Conservation (phyloP, 2,113 vertebrate species). For the Thamnaconus septentrionalis region DNA sequence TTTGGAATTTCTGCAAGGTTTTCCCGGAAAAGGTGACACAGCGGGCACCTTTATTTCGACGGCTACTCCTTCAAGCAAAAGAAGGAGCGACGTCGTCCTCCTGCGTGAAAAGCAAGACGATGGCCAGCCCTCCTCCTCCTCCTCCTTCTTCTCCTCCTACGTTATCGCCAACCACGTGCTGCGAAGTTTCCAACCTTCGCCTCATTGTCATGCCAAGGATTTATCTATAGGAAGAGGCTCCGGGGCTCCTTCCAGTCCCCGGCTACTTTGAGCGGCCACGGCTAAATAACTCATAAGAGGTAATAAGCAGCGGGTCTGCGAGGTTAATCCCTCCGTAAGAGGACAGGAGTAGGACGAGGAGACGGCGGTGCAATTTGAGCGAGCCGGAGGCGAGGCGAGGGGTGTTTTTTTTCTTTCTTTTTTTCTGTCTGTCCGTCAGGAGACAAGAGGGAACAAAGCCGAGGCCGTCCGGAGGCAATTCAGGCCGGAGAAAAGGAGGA, state of each 20-base stretch:
- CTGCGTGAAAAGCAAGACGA: too few species aligned
- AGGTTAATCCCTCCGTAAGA: slow-evolving; percentile 31
- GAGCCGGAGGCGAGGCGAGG: background rate
- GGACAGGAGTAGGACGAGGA: slow-evolving; percentile 5
- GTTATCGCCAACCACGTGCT: too few species aligned
- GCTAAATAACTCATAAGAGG: slow-evolving; percentile 14
- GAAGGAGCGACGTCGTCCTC: too few species aligned
- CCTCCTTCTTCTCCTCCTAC: too few species aligned
- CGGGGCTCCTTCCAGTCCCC: background rate
- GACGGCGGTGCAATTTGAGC: slow-evolving; percentile 22
- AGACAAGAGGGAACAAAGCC: slow-evolving; percentile 39
- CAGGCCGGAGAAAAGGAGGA: background rate
- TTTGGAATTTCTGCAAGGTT: too few species aligned
- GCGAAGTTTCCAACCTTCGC: too few species aligned
- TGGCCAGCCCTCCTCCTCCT: too few species aligned
- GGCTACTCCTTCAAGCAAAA: too few species aligned
- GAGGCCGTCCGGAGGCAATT: slow-evolving; percentile 28
- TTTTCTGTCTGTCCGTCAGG: slow-evolving; percentile 36
- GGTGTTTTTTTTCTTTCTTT: too few species aligned
- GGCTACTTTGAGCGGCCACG: background rate
- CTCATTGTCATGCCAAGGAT: background rate
- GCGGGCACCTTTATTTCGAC: too few species aligned
- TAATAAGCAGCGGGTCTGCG: slow-evolving; percentile 6
- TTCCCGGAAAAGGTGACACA: too few species aligned
- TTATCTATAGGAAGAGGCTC: background rate